Base-by-base conservation (phyloP, 1,140 invertebrate genomes). In the Mercenaria mercenaria region DNA sequence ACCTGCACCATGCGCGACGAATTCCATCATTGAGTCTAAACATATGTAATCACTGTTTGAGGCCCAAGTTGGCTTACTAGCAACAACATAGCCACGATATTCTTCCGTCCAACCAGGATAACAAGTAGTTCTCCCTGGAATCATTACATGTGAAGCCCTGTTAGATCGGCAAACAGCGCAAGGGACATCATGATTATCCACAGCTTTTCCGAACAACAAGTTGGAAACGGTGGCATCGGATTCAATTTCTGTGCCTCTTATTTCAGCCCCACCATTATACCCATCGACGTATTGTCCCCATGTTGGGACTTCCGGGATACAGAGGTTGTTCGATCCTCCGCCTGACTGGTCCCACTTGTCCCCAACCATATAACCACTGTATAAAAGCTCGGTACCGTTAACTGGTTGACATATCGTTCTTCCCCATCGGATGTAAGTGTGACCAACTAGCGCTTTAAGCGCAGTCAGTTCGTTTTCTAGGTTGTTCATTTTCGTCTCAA, bases 51-150 rank as follows among this genome's bases (percentile, higher is more conserved):
- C 67, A n/a, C 61, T 72, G 26, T 64, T 56, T 0, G 23, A 80
- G 32, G 89, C 20, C n/a, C 20, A 76, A 0, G 47, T 34, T 29
- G 81, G 84, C 20, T 69, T 0, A 37, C 72, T 84, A 15, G 91
- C 43, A 61, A 92, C 87, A 20, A 93, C 59, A 69, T 92, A 92
- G 18, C 92, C 92, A 0, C 56, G 47, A 67, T 93, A 93, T 79
- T 92, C 89, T 13, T 56, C 18, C 0, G 50, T 88, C 92, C 92
- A 93, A 2, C 85, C 85, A 15, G 64, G 1, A 20, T 77, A 82
- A 76, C 92, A 93, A 23, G 32, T 56, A 29, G 32, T 34, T 37
- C 72, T 69, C 23, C 79, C 91, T 32, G 91, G 91, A n/a, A 93
- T 61, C 91, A 90, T 91, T 0, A 92, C 26, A 34, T 43, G 47